Percentiles rank a stretch among this genome's conserved stretches.
These are phyloP conservation scores for Hydractinia echinata DNA, from an alignment of 30 jellyfish, hydroid and myxozoan genomes.

Conservation along the genomic window DNA sequence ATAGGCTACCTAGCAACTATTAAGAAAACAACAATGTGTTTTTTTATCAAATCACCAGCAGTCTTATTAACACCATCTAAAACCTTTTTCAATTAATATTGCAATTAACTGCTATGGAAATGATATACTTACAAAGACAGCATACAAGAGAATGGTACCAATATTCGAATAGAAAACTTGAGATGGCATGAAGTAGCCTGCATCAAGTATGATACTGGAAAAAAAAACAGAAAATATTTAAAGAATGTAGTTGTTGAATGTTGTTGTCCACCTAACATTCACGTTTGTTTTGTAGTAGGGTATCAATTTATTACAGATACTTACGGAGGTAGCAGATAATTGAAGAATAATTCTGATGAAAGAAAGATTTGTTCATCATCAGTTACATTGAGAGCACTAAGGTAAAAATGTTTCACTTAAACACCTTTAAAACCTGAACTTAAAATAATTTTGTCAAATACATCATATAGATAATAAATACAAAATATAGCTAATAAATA, in stretches of 20 bases:
- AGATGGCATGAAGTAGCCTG: slow-evolving; percentile 95
- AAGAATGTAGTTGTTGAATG: too few relatives aligned
- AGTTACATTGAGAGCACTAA: slow-evolving; percentile 57
- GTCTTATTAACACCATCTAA: background rate
- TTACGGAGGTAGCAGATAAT: slow-evolving; percentile 94
- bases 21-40: background rate
- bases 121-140: slow-evolving; percentile 56
- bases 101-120: background rate
- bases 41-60: too few relatives aligned
- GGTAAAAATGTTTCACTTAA: background rate
- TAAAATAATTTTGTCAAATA: too few relatives aligned
- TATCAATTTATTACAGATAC: slow-evolving; percentile 1
- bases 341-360: slow-evolving; percentile 71
- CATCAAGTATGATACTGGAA: slow-evolving; percentile 90
- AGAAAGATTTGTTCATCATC: slow-evolving; percentile 49
- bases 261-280: too few relatives aligned
- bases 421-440: too few relatives aligned
- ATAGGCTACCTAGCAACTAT: too few relatives aligned
- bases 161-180: slow-evolving; percentile 70
- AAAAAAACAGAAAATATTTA: too few relatives aligned
- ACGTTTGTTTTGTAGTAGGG: too few relatives aligned
- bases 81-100: background rate
- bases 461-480: too few relatives aligned
- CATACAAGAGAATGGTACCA: slow-evolving; percentile 88
- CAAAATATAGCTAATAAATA: too few relatives aligned